Conservation (phyloP, 2,797 vertebrate genomes). For the Rhabdomys pumilio region DNA sequence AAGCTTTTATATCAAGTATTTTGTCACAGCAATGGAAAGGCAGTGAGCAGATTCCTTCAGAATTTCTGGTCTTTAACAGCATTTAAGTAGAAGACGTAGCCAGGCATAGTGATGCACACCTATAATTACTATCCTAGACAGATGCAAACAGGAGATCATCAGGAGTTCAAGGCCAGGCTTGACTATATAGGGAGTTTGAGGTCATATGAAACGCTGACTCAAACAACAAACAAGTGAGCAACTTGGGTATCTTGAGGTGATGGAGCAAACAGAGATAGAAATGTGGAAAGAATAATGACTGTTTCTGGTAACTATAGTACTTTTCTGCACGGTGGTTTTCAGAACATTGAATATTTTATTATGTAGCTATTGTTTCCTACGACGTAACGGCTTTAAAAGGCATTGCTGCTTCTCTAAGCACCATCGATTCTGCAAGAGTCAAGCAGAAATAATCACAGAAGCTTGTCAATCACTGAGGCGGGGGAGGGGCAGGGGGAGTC, state of each 20-base stretch:
- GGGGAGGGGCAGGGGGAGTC: neutral
- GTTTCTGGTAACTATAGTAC: conserved; percentile 43
- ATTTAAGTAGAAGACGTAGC: neutral
- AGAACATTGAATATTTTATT: conserved; percentile 74
- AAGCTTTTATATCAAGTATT: neutral
- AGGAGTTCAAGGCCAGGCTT: neutral
- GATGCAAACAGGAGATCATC: neutral
- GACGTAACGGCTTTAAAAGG: conserved; percentile 68
- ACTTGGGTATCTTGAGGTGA: neutral
- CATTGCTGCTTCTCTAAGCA: conserved; percentile 54
- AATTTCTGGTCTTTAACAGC: neutral
- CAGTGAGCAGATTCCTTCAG: neutral
- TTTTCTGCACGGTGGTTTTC: conserved; percentile 66
- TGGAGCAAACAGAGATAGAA: conserved; percentile 50
- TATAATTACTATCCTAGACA: neutral
- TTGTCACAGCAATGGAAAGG: neutral
- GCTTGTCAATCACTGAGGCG: neutral
- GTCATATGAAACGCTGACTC: neutral
- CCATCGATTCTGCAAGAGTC: conserved; percentile 38
- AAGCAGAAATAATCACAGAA: conserved; percentile 38
- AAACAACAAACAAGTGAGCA: neutral
- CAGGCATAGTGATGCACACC: neutral
- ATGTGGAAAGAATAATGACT: conserved; percentile 9
- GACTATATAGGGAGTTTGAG: neutral
- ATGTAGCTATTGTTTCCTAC: conserved; percentile 44